Evolutionary conservation across 2,888 invertebrate genomes (phyloP).

Genomic region (Theretra japonica): DNA sequence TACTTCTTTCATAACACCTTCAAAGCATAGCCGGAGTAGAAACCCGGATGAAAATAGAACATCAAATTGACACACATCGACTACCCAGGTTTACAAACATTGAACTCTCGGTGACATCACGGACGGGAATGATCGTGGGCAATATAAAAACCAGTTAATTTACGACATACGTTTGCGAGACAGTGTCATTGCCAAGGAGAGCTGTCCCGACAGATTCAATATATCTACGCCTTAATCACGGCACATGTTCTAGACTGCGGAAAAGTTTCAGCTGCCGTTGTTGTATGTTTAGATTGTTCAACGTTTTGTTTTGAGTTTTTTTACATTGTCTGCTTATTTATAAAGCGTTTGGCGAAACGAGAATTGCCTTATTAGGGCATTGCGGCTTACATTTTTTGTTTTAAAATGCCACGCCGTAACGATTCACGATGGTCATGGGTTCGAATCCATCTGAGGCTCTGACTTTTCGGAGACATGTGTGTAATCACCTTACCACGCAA

Average conservation of each 20-base stretch:
- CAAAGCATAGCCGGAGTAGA: not conserved
- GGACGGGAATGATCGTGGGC: not conserved
- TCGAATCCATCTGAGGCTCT: too few relatives aligned
- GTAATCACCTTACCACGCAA: too few relatives aligned
- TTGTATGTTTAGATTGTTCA: slow-evolving; percentile 1
- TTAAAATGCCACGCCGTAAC: too few relatives aligned
- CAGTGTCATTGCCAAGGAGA: slow-evolving; percentile 46
- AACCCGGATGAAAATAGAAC: not conserved
- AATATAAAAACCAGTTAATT: slow-evolving; percentile 8
- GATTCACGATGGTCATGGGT: too few relatives aligned
- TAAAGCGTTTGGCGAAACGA: not conserved
- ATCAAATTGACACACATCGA: not conserved
- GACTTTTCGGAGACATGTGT: too few relatives aligned
- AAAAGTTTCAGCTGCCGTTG: not conserved
- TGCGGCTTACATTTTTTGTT: too few relatives aligned
- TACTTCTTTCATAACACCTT: not conserved
- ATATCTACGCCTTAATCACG: slow-evolving; percentile 27
- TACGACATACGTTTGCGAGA: slow-evolving; percentile 15
- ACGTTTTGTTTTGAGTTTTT: slow-evolving; percentile 13
- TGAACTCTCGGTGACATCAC: slow-evolving; percentile 18
- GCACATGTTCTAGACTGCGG: slow-evolving; percentile 8
- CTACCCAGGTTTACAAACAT: slow-evolving; percentile 18
- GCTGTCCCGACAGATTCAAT: slow-evolving; percentile 25
- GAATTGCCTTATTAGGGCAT: not conserved
- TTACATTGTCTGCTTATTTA: not conserved